phyloP scores from a whole-genome alignment of 2,113 vertebrate genomes.

The Sphyrna mokarran region DNA sequence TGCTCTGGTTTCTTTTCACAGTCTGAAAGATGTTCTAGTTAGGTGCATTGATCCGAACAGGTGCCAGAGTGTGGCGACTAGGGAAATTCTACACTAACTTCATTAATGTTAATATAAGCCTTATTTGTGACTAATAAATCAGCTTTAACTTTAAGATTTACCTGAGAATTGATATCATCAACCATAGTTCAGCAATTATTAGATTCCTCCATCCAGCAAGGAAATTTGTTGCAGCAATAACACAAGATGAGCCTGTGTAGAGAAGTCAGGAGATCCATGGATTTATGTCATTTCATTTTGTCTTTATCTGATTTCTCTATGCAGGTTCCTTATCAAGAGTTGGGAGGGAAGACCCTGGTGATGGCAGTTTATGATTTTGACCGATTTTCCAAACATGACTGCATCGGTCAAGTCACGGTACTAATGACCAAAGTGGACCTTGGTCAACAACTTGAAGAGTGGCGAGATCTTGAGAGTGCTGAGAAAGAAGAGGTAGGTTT shows the following conservation, averaged over 20 bases:
- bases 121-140: too few relatives aligned
- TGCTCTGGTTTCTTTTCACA: too few relatives aligned
- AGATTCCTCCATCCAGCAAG: not conserved
- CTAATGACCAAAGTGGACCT: slow-evolving; percentile 93
- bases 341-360: slow-evolving; percentile 88
- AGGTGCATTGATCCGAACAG: too few relatives aligned
- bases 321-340: slow-evolving; percentile 90
- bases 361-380: slow-evolving; percentile 98
- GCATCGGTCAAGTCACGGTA: slow-evolving; percentile 88
- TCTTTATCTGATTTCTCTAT: slow-evolving; percentile 29
- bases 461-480: slow-evolving; percentile 86
- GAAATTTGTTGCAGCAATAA: not conserved
- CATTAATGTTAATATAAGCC: too few relatives aligned
- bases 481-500: slow-evolving; percentile 86
- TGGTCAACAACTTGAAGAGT: slow-evolving; percentile 90
- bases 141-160: not conserved
- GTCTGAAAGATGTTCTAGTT: too few relatives aligned
- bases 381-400: slow-evolving; percentile 94
- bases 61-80: too few relatives aligned
- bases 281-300: not conserved
- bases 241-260: not conserved
- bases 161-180: not conserved
- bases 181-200: not conserved
- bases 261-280: not conserved
- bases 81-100: too few relatives aligned